A percentile compares a stretch with the other conserved stretches of the same genome.
phyloP scores from a whole-genome alignment of 2,797 vertebrate species.

The Florisuga fusca region DNA sequence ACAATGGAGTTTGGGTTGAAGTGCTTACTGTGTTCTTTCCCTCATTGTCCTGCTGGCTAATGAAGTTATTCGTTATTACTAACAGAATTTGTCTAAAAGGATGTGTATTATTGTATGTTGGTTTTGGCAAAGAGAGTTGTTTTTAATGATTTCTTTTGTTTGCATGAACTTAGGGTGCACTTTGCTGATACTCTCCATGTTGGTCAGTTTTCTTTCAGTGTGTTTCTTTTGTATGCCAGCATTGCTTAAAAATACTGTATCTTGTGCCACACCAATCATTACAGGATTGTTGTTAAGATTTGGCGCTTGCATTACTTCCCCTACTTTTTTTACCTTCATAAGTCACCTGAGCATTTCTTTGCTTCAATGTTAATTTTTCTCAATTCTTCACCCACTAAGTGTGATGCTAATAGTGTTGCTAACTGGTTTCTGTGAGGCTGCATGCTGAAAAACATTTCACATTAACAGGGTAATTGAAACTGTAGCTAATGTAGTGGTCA shows the following conservation, averaged over 20 bases:
- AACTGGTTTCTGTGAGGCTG: constrained; percentile 36
- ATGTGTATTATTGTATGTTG: background rate
- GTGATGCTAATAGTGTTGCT: constrained; percentile 34
- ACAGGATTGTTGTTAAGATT: background rate
- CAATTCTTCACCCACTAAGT: constrained; percentile 42
- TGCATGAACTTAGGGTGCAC: background rate
- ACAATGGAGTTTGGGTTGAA: background rate
- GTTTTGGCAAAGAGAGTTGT: background rate
- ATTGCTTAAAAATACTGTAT: background rate
- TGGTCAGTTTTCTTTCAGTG: background rate
- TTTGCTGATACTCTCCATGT: background rate
- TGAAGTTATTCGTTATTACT: background rate
- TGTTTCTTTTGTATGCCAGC: background rate
- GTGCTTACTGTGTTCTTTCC: background rate
- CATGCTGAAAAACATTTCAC: constrained; percentile 26
- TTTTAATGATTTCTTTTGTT: background rate
- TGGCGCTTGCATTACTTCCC: constrained; percentile 42
- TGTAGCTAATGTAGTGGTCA: constrained; percentile 48
- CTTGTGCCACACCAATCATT: background rate
- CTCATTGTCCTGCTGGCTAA: background rate
- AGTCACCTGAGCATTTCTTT: background rate
- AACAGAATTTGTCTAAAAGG: background rate
- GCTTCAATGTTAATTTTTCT: constrained; percentile 32
- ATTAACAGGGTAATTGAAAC: constrained; percentile 53
- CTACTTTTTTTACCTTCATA: background rate